Evolutionary conservation across 2,888 invertebrate species (phyloP).

Genomic region (Calameuta filiformis): DNA sequence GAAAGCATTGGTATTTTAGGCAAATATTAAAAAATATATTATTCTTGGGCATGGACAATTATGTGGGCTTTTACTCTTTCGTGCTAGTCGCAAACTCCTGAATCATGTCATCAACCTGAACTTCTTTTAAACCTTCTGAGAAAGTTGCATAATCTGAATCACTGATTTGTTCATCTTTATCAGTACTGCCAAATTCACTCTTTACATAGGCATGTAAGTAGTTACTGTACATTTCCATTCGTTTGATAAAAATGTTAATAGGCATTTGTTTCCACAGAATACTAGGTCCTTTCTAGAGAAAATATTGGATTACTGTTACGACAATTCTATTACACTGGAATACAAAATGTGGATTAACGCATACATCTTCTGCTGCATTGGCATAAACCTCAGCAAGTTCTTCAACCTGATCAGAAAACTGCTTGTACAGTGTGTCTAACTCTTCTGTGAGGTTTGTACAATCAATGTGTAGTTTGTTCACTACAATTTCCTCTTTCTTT

Average conservation of each 20-base stretch:
- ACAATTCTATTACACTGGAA: neutral
- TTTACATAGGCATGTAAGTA: slow-evolving; percentile 50
- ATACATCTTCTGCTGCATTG: slow-evolving; percentile 51
- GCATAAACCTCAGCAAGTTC: slow-evolving; percentile 46
- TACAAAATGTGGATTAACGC: slow-evolving; percentile 4
- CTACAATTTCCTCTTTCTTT: slow-evolving; percentile 40
- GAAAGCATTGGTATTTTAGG: neutral
- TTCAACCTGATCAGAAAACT: slow-evolving; percentile 44
- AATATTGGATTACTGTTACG: neutral
- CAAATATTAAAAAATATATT: slow-evolving; percentile 6
- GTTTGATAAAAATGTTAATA: slow-evolving; percentile 52
- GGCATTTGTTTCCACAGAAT: slow-evolving; percentile 59
- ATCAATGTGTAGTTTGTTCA: slow-evolving; percentile 37
- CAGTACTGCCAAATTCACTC: slow-evolving; percentile 42
- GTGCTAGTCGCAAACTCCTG: slow-evolving; percentile 14
- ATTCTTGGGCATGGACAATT: neutral
- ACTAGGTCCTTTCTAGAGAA: slow-evolving; percentile 46
- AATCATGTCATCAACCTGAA: slow-evolving; percentile 17
- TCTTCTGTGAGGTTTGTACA: slow-evolving; percentile 37
- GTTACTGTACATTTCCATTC: slow-evolving; percentile 52
- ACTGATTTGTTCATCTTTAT: slow-evolving; percentile 20
- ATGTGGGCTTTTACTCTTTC: slow-evolving; percentile 1
- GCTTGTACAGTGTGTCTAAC: slow-evolving; percentile 38
- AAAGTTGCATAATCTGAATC: slow-evolving; percentile 39
- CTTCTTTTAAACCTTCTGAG: slow-evolving; percentile 37